These are phyloP conservation scores for Lytechinus variegatus DNA, from an alignment of 35 echinoderm and acorn worm genomes.

Conservation along the genomic window DNA sequence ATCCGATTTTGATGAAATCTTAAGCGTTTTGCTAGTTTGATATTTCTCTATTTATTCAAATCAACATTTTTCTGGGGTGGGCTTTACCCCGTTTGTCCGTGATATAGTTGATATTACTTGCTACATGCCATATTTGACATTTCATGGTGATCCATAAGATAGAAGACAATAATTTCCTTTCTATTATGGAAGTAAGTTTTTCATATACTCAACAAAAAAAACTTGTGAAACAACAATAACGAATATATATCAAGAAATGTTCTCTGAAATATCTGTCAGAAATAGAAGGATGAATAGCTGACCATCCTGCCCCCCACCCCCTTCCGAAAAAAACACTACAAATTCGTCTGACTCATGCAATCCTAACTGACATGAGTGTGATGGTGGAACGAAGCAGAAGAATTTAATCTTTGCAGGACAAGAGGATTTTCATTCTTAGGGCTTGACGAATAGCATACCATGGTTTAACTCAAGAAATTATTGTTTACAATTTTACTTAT, in stretches of 20 bases:
- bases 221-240: no score
- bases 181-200: no score
- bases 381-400: neutral
- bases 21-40: no score
- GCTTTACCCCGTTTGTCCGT: no score
- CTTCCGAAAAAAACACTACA: neutral
- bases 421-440: neutral
- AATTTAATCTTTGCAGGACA: neutral
- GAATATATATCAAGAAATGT: neutral
- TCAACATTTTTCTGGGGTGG: no score
- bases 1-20: neutral
- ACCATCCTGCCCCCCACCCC: neutral
- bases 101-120: no score
- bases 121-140: no score
- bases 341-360: neutral
- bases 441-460: neutral
- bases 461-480: neutral
- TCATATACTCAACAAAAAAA: no score
- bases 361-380: conserved; percentile 1
- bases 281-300: neutral
- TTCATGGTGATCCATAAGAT: no score
- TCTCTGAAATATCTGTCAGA: neutral
- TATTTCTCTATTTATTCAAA: no score
- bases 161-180: no score
- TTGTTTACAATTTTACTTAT: no score